Base-by-base conservation (phyloP, 30 jellyfish, hydroid and myxozoan genomes). In the Clytia hemisphaerica region DNA sequence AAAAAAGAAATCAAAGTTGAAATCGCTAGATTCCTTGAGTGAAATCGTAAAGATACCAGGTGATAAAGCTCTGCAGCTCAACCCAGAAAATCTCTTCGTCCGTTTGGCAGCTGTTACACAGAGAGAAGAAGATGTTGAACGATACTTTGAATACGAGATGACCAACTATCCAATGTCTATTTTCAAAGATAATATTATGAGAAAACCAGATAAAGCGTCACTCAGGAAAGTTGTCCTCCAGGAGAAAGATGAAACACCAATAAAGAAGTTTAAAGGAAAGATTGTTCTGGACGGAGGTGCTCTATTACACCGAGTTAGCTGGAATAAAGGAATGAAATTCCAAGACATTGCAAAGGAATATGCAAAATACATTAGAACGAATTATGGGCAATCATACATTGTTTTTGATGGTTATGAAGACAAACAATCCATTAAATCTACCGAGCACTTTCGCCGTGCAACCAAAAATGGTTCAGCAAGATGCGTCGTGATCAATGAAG, bases 251-350 rank as follows among this genome's bases (percentile, higher is more conserved):
- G n/a, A n/a, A n/a, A n/a, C n/a, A n/a, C n/a, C n/a, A n/a, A n/a
- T n/a, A n/a, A n/a, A n/a, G n/a, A n/a, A n/a, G n/a, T n/a, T n/a
- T n/a, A n/a, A n/a, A 6, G 73, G 68, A 26, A 60, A 60, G 16
- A 12, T 12, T 35, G 80, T 73, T 0, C 61, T 58, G n/a, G 86
- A 73, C 60, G 85, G 84, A 15, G 84, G 90, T n/a, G 83, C 90
- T 4, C 68, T 45, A 46, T 63, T 76, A 47, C 85, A 66, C 36
- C n/a, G 76, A 47, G 84, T 76, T 21, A n/a, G 28, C 24, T 76
- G 90, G 87, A 31, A 26, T n/a, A 74, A 74, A 32, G 83, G 83
- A n/a, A 62, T 74, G 69, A 62, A 38, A 4, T 74, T 59, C 29
- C 16, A 36, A 6, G 87, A 74, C 19, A 47, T 61, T 1, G 67